phyloP scores from a whole-genome alignment of 2,113 vertebrate species.

The Bettongia penicillata region DNA sequence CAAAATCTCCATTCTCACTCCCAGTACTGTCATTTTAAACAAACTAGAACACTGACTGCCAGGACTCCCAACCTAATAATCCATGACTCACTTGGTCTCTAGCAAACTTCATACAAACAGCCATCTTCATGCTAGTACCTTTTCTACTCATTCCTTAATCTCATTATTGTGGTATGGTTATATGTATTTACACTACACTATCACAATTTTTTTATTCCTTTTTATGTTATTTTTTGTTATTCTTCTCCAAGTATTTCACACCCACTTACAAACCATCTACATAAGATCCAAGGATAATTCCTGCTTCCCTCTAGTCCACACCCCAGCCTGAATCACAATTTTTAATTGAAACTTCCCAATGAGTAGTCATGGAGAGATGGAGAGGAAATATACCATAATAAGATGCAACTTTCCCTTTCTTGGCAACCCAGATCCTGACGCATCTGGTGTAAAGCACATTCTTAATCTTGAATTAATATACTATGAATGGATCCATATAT shows the following conservation, averaged over 20 bases:
- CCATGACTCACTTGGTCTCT: background rate
- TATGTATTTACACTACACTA: background rate
- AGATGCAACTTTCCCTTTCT: background rate
- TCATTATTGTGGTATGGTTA: background rate
- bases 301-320: background rate
- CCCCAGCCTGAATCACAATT: background rate
- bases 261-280: background rate
- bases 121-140: no score
- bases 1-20: background rate
- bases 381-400: background rate
- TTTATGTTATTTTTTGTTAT: background rate
- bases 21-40: background rate
- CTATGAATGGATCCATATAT: background rate
- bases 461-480: background rate
- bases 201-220: background rate
- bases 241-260: background rate
- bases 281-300: background rate
- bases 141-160: background rate
- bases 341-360: background rate
- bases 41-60: background rate
- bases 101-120: background rate
- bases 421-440: background rate
- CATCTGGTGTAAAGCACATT: background rate
- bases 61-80: background rate
- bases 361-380: background rate